Evolutionary conservation across 1,140 invertebrate species (phyloP), one percentile per base, ranked within the genome.

Genomic region (Pseudomyrmex cubaensis): DNA sequence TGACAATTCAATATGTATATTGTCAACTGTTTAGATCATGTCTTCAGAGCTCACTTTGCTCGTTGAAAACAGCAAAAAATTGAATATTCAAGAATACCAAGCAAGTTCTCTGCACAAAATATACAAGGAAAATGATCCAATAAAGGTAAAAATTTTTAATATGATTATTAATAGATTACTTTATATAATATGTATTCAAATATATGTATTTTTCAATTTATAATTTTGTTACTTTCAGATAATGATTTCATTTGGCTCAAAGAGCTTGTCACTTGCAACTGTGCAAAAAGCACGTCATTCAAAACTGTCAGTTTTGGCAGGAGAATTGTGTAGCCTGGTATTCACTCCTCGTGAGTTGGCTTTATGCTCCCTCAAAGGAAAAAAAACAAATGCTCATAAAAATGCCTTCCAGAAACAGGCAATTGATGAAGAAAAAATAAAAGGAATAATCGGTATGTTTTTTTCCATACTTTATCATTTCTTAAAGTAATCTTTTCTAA

Each of bases 311-410:
- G 57, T 61, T 61, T 61, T 61, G 2, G 57, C 57, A 12, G 17
- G 20, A 61, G 57, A 61, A 61, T 61, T 61, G 57, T 61, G 57
- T 22, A 12, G 12, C 20, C 8, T 61, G 8, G 57, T 61, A 5
- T 61, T 61, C 9, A 22, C 57, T 12, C 4, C 9, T 5, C 57
- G 20, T 3, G 20, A 61, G n/a, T 22, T 61, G 20, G 57, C 57
- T 61, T 61, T 61, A 61, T 61, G 57, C 10, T 61, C 57, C 2
- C 57, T 61, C 8, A 61, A 61, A 61, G 57, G 57, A 22, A 61
- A 61, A 12, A 61, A 61, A 61, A 61, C 57, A 22, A 61, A 61
- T 61, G 57, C 57, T 2, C 57, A 61, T 61, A 61, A 61, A 61
- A 61, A 22, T 61, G 10, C 20, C 3, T 61, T 61, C n/a, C 57